Base-by-base conservation (phyloP, 2,797 vertebrate species). In the Chelon auratus region DNA sequence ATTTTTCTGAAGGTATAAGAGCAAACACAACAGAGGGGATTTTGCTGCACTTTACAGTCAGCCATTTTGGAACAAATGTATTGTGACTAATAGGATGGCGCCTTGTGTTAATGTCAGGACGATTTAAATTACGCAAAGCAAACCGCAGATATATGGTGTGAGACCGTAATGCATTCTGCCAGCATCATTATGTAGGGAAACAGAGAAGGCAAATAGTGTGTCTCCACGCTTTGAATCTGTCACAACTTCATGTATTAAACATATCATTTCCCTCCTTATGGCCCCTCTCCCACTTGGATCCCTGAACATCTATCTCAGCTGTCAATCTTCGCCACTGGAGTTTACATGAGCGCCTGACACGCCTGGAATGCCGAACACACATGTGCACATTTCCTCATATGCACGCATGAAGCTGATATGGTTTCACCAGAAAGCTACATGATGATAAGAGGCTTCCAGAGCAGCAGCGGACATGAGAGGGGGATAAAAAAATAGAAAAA, bases 191-290 rank as follows among this genome's bases (percentile, higher is more conserved):
- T 77, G 63, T 58, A 17, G 57, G 55, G 72, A 69, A 75, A 82
- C 42, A 70, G 77, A 80, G 82, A 80, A 47, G 66, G 78, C 52
- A 82, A 82, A 83, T 69, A 72, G 81, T 73, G 78, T 22, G 64
- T 67, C 64, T 73, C 61, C 7, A 13, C 17, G 5, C 74, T 81
- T 73, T 66, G 63, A 81, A 85, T 83, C 72, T 70, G 81, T 88
- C 83, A 87, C 30, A 82, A 83, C 78, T 80, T 47, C 66, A 82
- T 86, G 86, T 80, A 83, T 89, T 85, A 88, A 88, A 86, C 77
- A 86, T 76, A 88, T 89, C 4, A 68, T 85, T 82, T 78, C 64
- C 67, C 63, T 87, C 81, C 85, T 80, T 75, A 77, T 70, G 78
- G 83, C 69, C 60, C 67, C 67, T 52, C 71, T 87, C 63, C 6